Percentiles rank a stretch among this genome's conserved stretches.
Evolutionary conservation across 1,140 invertebrate genomes (phyloP).

Genomic region (Ridgeia piscesae): DNA sequence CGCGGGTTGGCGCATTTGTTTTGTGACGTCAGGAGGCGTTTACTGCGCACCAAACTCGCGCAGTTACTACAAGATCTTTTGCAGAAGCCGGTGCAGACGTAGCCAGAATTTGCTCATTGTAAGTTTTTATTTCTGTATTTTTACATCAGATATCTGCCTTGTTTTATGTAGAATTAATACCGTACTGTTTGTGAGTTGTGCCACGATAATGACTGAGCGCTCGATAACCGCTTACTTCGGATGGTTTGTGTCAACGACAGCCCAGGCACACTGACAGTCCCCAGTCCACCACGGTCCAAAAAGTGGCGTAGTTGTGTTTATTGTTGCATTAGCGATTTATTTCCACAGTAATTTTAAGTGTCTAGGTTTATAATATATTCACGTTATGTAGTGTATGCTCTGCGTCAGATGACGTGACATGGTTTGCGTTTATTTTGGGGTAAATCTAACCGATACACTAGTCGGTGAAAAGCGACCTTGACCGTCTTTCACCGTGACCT

Average conservation of each 20-base stretch:
- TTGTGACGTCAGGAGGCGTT: neutral
- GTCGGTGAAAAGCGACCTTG: neutral
- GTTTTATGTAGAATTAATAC: neutral
- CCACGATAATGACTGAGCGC: neutral
- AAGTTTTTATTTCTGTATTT: neutral
- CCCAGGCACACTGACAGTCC: too few relatives aligned
- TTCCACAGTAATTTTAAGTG: neutral
- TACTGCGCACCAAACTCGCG: neutral
- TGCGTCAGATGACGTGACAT: neutral
- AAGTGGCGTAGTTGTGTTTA: neutral
- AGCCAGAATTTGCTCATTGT: neutral
- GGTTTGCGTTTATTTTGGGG: neutral
- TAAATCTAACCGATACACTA: neutral
- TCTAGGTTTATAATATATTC: neutral
- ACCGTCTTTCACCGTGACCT: neutral
- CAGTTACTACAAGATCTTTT: neutral
- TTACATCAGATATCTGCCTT: neutral
- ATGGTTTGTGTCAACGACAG: neutral
- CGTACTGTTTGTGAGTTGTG: neutral
- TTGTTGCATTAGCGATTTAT: neutral
- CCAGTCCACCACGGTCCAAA: too few relatives aligned
- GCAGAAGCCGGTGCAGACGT: neutral
- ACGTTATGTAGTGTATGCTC: neutral
- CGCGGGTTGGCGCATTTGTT: neutral
- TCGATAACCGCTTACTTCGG: neutral